Evolutionary conservation across 2,888 invertebrate species (phyloP).

Genomic region (Octonoba sinensis): DNA sequence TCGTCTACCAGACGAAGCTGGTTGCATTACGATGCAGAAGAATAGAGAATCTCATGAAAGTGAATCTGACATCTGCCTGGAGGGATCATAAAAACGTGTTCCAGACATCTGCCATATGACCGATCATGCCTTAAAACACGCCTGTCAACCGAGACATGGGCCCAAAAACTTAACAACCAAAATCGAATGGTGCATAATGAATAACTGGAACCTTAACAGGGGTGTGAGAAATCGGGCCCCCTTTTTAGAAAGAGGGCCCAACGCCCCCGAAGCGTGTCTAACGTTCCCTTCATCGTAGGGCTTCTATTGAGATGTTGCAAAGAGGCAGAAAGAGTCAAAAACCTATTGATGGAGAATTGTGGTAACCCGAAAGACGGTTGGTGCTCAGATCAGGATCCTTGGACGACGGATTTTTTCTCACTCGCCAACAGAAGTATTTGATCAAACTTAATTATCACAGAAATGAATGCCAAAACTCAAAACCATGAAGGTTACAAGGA

Average conservation of each 20-base stretch:
- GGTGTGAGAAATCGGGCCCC: constrained; percentile 30
- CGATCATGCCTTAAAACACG: constrained; percentile 5
- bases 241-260: constrained; percentile 6
- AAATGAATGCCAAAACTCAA: too few species aligned
- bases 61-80: constrained; percentile 1
- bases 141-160: constrained; percentile 6
- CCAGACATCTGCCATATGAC: constrained; percentile 11
- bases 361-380: neutral
- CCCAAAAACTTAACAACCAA: constrained; percentile 4
- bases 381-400: too few species aligned
- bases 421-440: too few species aligned
- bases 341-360: neutral
- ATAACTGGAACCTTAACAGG: constrained; percentile 11
- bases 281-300: constrained; percentile 13
- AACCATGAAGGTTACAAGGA: too few species aligned
- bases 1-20: too few species aligned
- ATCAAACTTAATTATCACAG: too few species aligned
- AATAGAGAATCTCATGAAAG: neutral
- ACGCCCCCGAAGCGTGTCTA: constrained; percentile 34
- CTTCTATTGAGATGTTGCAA: constrained; percentile 22
- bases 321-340: constrained; percentile 11
- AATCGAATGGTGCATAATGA: constrained; percentile 15
- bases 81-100: constrained; percentile 6
- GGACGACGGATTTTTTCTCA: too few species aligned
- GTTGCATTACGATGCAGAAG: too few species aligned